Evolutionary conservation across 2,888 invertebrate genomes (phyloP), one percentile per base, ranked within the genome.

Genomic region (Caenorhabditis doughertyi): DNA sequence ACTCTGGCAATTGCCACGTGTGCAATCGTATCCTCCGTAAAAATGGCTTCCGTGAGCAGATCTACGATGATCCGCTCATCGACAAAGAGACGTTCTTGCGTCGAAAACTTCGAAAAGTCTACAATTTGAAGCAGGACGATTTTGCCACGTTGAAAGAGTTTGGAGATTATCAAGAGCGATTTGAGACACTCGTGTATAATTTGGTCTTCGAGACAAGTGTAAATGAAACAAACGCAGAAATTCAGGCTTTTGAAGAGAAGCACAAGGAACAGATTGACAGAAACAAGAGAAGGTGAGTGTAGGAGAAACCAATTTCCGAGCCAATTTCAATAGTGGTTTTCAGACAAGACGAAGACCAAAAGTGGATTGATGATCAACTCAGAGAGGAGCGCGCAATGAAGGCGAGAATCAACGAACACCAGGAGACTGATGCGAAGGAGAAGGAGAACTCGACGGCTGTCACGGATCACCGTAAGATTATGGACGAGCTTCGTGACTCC

Each of bases 11-110:
- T 0, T 99, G 99, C 91, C 97, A 89, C 49, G 82, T 87, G 8
- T 91, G 91, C 62, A 95, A 95, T 91, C 95, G 96, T 21, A 95
- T 96, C 0, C 93, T 99, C 25, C 94, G 97, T 1, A 94, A 97
- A 88, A 95, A 95, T 90, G 96, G 96, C 92, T 99, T 96, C 92
- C 94, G 98, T 68, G 95, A 97, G 5, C 98, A 99, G 92, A 93
- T 97, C 21, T 99, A 98, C 92, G 98, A 99, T 93, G 98, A 99
- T 93, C 94, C 98, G 0, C 94, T 94, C 93, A 96, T 99, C 0
- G 99, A 99, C 92, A 98, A 98, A 92, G 99, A 99, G 94, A 95
- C 98, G 9, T 97, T 98, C 91, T 97, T 98, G 83, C 94, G 99
- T 35, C 95, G 95, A 92, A 94, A 95, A 87, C 95, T 99, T 25